Evolutionary conservation across 2,888 invertebrate genomes (phyloP).

Genomic region (Andrena bucephala): DNA sequence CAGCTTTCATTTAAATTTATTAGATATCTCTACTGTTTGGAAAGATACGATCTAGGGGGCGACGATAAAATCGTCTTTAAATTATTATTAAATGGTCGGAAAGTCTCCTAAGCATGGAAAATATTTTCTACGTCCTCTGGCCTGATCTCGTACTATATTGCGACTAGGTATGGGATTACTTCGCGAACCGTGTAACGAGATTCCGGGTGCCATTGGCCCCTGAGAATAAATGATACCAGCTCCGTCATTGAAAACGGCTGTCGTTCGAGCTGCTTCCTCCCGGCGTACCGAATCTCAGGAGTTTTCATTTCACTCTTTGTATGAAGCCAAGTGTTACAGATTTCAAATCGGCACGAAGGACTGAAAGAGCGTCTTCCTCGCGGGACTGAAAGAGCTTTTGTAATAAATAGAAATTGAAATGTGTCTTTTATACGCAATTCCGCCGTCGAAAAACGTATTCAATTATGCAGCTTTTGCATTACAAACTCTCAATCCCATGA

Average conservation of each 20-base stretch:
- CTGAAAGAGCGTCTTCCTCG: neutral
- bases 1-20: neutral
- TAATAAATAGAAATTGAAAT: no score
- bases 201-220: constrained; percentile 35
- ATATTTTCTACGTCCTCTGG: neutral
- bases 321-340: constrained; percentile 25
- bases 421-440: no score
- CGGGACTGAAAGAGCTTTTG: neutral
- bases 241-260: constrained; percentile 39
- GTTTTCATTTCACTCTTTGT: constrained; percentile 24
- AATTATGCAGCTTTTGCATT: no score
- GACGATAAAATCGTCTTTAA: neutral
- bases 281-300: constrained; percentile 16
- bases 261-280: constrained; percentile 8
- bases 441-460: no score
- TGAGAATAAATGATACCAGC: constrained; percentile 48
- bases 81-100: neutral
- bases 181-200: constrained; percentile 46
- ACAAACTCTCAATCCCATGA: no score
- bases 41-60: neutral
- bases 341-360: constrained; percentile 1
- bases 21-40: neutral
- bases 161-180: constrained; percentile 30
- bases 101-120: neutral
- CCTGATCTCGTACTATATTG: constrained; percentile 4